These are phyloP conservation scores for Periophthalmus modestus DNA, from an alignment of 2,113 vertebrate species.

Conservation along the genomic window DNA sequence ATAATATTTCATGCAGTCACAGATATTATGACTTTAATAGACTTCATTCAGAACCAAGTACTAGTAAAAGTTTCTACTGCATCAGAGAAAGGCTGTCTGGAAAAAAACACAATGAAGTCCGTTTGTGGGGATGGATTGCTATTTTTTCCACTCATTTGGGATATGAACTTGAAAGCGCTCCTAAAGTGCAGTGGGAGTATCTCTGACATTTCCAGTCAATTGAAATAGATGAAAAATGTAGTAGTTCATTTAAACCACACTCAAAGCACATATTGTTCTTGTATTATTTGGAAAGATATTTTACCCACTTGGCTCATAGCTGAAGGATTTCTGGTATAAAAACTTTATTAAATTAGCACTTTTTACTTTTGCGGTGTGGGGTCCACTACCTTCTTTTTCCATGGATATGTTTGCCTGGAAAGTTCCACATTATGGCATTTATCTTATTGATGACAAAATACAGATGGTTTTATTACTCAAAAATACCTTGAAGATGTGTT, in stretches of 20 bases:
- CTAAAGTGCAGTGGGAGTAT: constrained; percentile 33
- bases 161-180: constrained; percentile 35
- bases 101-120: constrained; percentile 31
- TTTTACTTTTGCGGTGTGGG: no score
- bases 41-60: constrained; percentile 43
- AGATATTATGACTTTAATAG: constrained; percentile 52
- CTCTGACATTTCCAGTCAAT: constrained; percentile 28
- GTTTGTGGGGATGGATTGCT: constrained; percentile 40
- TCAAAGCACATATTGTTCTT: background rate
- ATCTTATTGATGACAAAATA: no score
- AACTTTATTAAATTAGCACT: no score
- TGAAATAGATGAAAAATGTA: constrained; percentile 7
- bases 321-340: background rate
- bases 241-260: background rate
- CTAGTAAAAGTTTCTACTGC: constrained; percentile 58
- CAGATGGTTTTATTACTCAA: no score
- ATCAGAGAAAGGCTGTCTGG: constrained; percentile 55
- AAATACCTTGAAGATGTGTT: no score
- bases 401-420: no score
- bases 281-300: background rate
- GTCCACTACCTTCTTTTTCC: no score
- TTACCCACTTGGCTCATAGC: background rate
- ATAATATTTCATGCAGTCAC: constrained; percentile 28
- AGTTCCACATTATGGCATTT: no score
- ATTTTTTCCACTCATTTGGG: constrained; percentile 53